Percentiles rank a stretch among this genome's conserved stretches.
These are phyloP conservation scores for Podocnemis expansa DNA, from an alignment of 2,113 vertebrate genomes.

Conservation along the genomic window DNA sequence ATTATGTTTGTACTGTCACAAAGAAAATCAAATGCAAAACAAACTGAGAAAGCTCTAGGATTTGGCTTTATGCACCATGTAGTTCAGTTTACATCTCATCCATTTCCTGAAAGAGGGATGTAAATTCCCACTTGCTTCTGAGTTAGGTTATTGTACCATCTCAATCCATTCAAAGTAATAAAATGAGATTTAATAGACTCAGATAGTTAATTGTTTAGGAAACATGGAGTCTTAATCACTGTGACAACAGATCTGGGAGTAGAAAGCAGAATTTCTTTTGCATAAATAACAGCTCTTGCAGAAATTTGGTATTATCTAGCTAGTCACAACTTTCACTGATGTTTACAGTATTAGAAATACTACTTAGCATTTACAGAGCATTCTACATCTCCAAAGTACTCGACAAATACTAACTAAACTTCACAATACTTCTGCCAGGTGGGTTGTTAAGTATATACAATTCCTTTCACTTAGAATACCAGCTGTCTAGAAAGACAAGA, in stretches of 20 bases:
- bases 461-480: neutral
- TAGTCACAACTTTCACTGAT: conserved; percentile 21
- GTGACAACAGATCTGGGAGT: conserved; percentile 57
- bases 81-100: conserved; percentile 54
- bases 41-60: neutral
- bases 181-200: conserved; percentile 71
- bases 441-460: neutral
- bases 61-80: conserved; percentile 58
- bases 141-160: conserved; percentile 62
- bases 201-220: conserved; percentile 74
- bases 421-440: neutral
- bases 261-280: conserved; percentile 55
- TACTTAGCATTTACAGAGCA: neutral
- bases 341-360: neutral
- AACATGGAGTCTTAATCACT: conserved; percentile 66
- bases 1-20: conserved; percentile 38
- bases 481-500: neutral
- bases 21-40: conserved; percentile 52
- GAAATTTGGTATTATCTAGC: conserved; percentile 53
- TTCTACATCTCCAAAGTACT: neutral
- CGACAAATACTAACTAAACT: neutral
- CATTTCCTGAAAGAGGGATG: conserved; percentile 63
- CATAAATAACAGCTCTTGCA: conserved; percentile 36
- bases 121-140: conserved; percentile 35
- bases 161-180: conserved; percentile 64